Percentiles rank a stretch among this genome's conserved stretches.
phyloP scores from a whole-genome alignment of 2,797 vertebrate genomes.

The Sebastes nivosus region DNA sequence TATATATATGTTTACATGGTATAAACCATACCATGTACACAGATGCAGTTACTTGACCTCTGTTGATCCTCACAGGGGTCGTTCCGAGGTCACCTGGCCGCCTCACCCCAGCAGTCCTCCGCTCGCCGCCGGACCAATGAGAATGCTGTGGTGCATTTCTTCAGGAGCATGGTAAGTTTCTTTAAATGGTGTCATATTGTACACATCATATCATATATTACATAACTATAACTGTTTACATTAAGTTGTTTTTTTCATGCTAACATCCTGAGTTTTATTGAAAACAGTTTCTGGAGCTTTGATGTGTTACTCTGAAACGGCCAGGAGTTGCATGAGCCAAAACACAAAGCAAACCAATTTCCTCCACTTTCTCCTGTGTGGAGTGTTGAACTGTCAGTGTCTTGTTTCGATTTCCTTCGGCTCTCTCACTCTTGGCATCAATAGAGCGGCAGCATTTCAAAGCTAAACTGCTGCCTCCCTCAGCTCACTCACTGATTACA shows the following conservation, averaged over 20 bases:
- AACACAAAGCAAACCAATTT: not conserved
- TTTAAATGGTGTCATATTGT: not conserved
- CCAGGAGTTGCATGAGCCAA: not conserved
- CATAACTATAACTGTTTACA: not conserved
- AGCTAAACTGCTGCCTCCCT: not conserved
- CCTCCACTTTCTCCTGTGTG: not conserved
- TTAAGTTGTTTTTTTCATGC: not conserved
- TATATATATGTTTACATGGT: too few species aligned
- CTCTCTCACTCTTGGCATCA: constrained; percentile 2
- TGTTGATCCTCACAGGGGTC: constrained; percentile 74
- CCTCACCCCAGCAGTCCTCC: constrained; percentile 81
- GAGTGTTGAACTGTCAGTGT: not conserved
- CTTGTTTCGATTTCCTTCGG: not conserved
- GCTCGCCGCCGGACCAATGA: constrained; percentile 80
- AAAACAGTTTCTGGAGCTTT: not conserved
- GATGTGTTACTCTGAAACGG: not conserved
- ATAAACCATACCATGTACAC: not conserved
- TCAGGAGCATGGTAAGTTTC: constrained; percentile 84
- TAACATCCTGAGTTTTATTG: not conserved
- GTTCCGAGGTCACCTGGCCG: constrained; percentile 81
- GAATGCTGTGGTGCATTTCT: constrained; percentile 85
- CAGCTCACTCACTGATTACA: constrained; percentile 4
- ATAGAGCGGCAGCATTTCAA: not conserved
- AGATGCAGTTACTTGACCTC: not conserved
- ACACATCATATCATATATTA: not conserved